Evolutionary conservation across 2,888 invertebrate species (phyloP).

Genomic region (Andrena hattorfiana): DNA sequence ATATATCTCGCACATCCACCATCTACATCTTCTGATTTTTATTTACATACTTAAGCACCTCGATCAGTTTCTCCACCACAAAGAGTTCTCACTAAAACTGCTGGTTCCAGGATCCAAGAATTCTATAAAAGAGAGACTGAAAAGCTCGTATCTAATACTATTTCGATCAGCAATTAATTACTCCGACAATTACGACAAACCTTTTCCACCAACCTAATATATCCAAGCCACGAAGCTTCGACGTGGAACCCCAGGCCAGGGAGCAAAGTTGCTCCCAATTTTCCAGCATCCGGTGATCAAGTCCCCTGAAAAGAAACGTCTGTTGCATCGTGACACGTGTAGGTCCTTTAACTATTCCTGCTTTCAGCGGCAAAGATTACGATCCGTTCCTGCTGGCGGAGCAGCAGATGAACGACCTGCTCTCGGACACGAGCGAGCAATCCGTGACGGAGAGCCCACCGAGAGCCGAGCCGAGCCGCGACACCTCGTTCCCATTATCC

Average conservation of each 20-base stretch:
- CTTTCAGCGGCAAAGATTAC: conserved; percentile 86
- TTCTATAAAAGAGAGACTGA: no score
- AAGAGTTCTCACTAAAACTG: no score
- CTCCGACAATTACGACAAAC: no score
- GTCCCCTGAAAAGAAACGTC: conserved; percentile 13
- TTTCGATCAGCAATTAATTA: no score
- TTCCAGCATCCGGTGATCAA: neutral
- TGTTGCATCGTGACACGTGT: neutral
- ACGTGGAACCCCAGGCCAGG: neutral
- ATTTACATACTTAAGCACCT: no score
- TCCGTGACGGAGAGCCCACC: conserved; percentile 76
- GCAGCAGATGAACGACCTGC: conserved; percentile 92
- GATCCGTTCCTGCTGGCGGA: conserved; percentile 93
- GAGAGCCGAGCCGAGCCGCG: conserved; percentile 44
- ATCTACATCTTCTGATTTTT: no score
- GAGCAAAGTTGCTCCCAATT: neutral
- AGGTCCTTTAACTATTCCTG: neutral
- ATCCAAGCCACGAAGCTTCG: no score
- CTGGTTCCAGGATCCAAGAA: no score
- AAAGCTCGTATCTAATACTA: no score
- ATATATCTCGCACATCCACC: no score
- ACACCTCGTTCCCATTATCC: conserved; percentile 78
- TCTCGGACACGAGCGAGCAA: conserved; percentile 88
- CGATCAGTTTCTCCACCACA: no score
- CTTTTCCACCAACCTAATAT: no score